Evolutionary conservation across 2,888 invertebrate genomes (phyloP), one percentile per base, ranked within the genome.

Genomic region (Stenurella melanura): DNA sequence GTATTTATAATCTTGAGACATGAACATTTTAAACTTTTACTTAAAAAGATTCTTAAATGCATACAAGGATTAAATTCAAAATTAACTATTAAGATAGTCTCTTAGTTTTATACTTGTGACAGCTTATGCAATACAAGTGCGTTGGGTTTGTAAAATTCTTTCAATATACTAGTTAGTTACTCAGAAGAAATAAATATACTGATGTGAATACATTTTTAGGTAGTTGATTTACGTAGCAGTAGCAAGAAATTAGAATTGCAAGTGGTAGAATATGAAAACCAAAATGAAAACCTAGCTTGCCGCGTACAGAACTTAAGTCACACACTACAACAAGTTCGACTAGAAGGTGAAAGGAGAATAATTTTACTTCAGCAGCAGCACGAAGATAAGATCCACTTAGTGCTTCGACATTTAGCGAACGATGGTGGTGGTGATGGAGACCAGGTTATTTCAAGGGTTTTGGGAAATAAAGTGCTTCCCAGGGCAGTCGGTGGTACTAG

Each of bases 271-370:
- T 90, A 94, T 63, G 93, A 94, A 85, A 92, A 92, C 12, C 95
- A 95, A 86, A 93, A 94, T 18, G 94, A 95, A 76, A 92, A 92
- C 68, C 93, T 95, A 91, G 92, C 93, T 30, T 93, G 93, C 88
- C 92, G 94, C 42, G 94, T 96, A 74, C 93, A 94, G 56, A 88
- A 86, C 63, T 91, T 95, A 34, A 94, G 93, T 86, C 92, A 92
- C 82, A 92, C 92, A 7, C 91, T 95, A 26, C 94, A 95, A 63
- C 92, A 94, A 56, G 91, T 93, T 0, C 90, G 93, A 34, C 90
- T 94, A 0, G 93, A 94, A 82, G 92, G 92, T 3, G 94, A 94
- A 83, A 89, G 92, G 17, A 90, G 92, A 79, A 91, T 93, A 0
- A 90, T 93, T 1, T 85, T 91, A 7, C 87, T 93, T 77, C 93